Percentiles rank a stretch among this genome's conserved stretches.
phyloP scores from a whole-genome alignment of 1,140 invertebrate species.

The Colletes gigas region DNA sequence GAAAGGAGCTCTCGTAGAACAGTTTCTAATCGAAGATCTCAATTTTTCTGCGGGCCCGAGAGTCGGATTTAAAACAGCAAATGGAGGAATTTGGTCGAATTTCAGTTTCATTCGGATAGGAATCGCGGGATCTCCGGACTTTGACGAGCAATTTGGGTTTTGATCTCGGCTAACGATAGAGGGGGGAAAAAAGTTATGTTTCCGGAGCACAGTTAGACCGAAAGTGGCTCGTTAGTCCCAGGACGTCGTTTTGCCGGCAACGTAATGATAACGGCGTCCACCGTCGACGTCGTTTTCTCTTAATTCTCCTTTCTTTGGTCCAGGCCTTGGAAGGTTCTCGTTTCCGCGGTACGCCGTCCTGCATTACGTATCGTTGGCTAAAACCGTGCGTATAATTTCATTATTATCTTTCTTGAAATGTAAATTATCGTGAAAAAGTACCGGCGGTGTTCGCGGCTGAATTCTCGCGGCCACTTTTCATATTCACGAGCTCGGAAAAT shows the following conservation, averaged over 20 bases:
- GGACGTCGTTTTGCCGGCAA: conserved; percentile 35
- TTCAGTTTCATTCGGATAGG: conserved; percentile 41
- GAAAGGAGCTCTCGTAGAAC: too few relatives aligned
- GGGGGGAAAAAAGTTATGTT: conserved; percentile 35
- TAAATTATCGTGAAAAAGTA: background rate
- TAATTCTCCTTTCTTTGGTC: conserved; percentile 30
- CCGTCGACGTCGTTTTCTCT: conserved; percentile 36
- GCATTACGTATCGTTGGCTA: conserved; percentile 8
- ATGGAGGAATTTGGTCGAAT: too few relatives aligned
- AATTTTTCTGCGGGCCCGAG: too few relatives aligned
- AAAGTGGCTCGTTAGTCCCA: conserved; percentile 50
- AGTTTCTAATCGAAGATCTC: too few relatives aligned
- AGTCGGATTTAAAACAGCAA: too few relatives aligned
- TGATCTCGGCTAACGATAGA: conserved; percentile 29
- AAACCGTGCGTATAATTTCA: conserved; percentile 10
- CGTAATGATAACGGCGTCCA: conserved; percentile 42
- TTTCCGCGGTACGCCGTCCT: background rate
- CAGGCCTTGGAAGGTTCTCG: background rate
- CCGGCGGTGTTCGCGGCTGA: background rate
- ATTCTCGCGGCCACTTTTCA: conserved; percentile 7
- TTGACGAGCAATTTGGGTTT: conserved; percentile 16
- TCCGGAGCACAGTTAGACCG: conserved; percentile 41
- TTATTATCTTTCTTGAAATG: conserved; percentile 1
- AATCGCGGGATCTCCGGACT: background rate
- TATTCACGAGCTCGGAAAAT: background rate